Conservation (phyloP, 2,888 invertebrate species). For the Caradrina clavipalpis region DNA sequence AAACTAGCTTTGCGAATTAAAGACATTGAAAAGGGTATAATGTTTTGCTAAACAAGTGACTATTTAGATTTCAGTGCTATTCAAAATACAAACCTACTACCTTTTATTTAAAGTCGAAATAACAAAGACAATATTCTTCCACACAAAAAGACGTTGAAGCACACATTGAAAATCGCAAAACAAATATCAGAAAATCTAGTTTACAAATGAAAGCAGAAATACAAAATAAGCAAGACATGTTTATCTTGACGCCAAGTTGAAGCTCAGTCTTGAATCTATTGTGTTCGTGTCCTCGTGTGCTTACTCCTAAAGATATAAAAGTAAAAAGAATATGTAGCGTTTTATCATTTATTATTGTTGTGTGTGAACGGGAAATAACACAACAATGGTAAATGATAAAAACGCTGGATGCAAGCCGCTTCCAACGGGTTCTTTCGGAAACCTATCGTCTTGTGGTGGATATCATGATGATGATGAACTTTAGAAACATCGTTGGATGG, state of each 20-base stretch:
- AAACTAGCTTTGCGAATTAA: no score
- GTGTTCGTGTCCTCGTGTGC: constrained; percentile 37
- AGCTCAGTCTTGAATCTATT: constrained; percentile 45
- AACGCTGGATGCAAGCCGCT: no score
- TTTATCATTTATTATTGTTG: constrained; percentile 23
- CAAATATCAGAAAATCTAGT: constrained; percentile 42
- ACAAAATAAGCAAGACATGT: constrained; percentile 44
- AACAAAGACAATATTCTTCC: not conserved
- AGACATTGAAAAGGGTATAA: no score
- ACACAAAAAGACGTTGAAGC: not conserved
- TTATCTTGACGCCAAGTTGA: constrained; percentile 37
- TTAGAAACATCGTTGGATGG: no score
- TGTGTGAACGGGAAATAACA: constrained; percentile 11
- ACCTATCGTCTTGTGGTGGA: no score
- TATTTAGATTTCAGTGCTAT: not conserved
- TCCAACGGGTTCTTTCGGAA: no score
- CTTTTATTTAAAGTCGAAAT: not conserved
- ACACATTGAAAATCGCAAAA: constrained; percentile 6
- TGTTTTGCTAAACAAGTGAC: no score
- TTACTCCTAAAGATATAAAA: constrained; percentile 41
- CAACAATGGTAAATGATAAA: no score
- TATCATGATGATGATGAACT: no score
- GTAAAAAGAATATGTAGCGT: constrained; percentile 28
- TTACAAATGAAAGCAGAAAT: constrained; percentile 53
- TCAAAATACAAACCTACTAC: not conserved